phyloP scores from a whole-genome alignment of 2,797 vertebrate species.

The Neosilurus mollespiculum region DNA sequence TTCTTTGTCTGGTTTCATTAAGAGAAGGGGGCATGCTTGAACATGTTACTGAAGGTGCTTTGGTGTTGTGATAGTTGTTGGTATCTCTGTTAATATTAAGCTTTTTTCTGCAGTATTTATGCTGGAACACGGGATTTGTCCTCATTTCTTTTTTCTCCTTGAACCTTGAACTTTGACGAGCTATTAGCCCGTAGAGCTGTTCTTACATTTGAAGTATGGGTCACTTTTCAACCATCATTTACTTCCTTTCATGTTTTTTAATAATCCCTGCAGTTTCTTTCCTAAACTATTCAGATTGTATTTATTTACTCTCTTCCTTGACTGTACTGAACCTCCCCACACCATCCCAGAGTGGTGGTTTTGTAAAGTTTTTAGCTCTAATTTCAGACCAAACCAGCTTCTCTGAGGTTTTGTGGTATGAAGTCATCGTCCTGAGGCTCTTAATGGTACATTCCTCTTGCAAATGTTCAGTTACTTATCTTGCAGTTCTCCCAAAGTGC shows the following conservation, averaged over 20 bases:
- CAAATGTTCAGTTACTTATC: not conserved
- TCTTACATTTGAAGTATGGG: not conserved
- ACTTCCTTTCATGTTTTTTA: not conserved
- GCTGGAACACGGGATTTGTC: not conserved
- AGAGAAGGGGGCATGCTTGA: not conserved
- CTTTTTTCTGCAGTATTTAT: not conserved
- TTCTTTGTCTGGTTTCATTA: not conserved
- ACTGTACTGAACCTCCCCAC: not conserved
- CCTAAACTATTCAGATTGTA: not conserved
- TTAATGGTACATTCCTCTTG: not conserved
- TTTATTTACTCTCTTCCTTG: not conserved
- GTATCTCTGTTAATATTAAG: not conserved
- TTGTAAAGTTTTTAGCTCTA: not conserved
- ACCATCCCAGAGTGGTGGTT: not conserved
- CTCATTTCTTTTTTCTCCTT: not conserved
- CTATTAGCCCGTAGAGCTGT: not conserved
- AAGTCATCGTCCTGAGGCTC: not conserved
- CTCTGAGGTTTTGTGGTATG: constrained; percentile 10
- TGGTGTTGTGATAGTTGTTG: not conserved
- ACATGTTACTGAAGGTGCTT: not conserved
- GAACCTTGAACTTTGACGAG: not conserved
- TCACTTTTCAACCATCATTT: not conserved
- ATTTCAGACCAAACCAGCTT: not conserved
- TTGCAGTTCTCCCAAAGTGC: not conserved
- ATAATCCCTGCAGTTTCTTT: not conserved